Evolutionary conservation across 2,113 vertebrate genomes (phyloP).

Genomic region (Clarias gariepinus): DNA sequence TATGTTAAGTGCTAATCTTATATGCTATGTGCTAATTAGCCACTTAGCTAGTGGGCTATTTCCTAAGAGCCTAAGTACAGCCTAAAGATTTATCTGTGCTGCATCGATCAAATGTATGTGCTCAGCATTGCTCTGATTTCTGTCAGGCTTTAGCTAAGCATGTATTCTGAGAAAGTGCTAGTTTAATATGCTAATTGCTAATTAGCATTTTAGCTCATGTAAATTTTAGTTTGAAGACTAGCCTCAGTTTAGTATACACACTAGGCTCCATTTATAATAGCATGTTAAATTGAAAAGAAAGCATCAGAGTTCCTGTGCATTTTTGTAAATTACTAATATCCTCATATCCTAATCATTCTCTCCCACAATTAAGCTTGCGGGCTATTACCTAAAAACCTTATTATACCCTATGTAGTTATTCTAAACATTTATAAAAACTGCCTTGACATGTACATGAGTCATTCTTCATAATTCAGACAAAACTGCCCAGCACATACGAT

Average conservation of each 20-base stretch:
- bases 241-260: not conserved
- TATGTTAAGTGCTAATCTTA: not conserved
- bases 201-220: not conserved
- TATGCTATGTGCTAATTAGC: not conserved
- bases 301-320: not conserved
- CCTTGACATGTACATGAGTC: too few species aligned
- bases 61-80: not conserved
- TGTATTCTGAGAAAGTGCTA: not conserved
- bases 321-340: not conserved
- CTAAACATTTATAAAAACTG: too few species aligned
- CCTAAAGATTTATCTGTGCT: not conserved
- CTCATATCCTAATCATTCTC: not conserved
- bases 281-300: not conserved
- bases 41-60: not conserved
- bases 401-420: too few species aligned
- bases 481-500: too few species aligned
- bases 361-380: not conserved
- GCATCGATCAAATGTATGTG: not conserved
- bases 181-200: not conserved
- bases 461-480: too few species aligned
- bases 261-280: not conserved
- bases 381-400: not conserved
- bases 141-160: not conserved
- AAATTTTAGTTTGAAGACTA: not conserved
- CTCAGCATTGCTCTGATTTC: not conserved